Percentiles rank a stretch among this genome's conserved stretches.
Conservation (phyloP, 23 tunicate species). For the Aplidium turbinatum region DNA sequence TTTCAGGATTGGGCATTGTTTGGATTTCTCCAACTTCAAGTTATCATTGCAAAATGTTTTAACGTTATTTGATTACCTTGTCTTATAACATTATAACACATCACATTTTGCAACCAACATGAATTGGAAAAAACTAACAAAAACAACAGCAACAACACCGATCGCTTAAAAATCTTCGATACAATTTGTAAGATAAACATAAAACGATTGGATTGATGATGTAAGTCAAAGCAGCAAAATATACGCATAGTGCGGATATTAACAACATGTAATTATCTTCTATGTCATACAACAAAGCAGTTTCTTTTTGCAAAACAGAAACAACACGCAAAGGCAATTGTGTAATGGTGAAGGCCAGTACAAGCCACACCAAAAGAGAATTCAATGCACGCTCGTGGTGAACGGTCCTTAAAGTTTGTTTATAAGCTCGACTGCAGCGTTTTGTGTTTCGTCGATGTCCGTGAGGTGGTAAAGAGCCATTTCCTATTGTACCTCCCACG, state of each 20-base stretch:
- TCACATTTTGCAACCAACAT: no score
- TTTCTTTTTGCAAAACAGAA: constrained; percentile 54
- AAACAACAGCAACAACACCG: constrained; percentile 60
- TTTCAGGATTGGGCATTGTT: no score
- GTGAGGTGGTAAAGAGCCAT: constrained; percentile 80
- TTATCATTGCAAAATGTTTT: no score
- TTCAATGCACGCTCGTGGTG: constrained; percentile 70
- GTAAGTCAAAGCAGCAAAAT: constrained; percentile 54
- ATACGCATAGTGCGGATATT: constrained; percentile 38
- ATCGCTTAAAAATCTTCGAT: constrained; percentile 47
- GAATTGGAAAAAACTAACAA: constrained; percentile 1
- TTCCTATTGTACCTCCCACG: constrained; percentile 40
- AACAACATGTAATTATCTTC: constrained; percentile 21
- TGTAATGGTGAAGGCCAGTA: constrained; percentile 62
- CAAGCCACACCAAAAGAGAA: constrained; percentile 45
- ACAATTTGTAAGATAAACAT: constrained; percentile 56
- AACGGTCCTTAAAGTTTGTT: constrained; percentile 33
- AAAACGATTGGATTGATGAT: constrained; percentile 71
- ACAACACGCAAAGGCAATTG: constrained; percentile 61
- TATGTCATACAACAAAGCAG: constrained; percentile 29
- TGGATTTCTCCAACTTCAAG: no score
- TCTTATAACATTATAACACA: no score
- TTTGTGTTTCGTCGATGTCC: constrained; percentile 59
- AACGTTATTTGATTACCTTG: no score
- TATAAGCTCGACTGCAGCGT: constrained; percentile 42